phyloP scores from a whole-genome alignment of 2,888 invertebrate genomes.

The Agapostemon virescens region DNA sequence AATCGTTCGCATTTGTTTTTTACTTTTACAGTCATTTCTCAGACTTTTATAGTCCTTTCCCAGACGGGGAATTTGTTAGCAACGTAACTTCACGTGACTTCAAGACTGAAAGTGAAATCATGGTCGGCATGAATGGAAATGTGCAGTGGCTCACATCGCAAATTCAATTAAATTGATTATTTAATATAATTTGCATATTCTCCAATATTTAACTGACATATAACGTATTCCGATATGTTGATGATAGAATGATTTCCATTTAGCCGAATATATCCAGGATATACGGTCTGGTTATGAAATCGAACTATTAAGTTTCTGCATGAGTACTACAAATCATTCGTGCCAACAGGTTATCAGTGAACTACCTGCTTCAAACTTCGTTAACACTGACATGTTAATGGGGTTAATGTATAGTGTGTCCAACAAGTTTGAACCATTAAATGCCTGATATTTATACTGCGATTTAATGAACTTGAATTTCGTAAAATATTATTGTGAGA shows the following conservation, averaged over 20 bases:
- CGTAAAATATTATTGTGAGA: too few relatives aligned
- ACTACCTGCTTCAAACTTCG: background rate
- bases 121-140: background rate
- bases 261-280: background rate
- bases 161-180: background rate
- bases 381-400: background rate
- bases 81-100: too few relatives aligned
- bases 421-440: too few relatives aligned
- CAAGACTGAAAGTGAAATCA: background rate
- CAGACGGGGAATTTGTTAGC: constrained; percentile 30
- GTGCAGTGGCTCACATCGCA: background rate
- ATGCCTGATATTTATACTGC: too few relatives aligned
- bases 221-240: background rate
- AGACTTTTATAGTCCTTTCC: constrained; percentile 40
- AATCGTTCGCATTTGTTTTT: constrained; percentile 39
- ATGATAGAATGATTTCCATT: background rate
- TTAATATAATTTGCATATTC: background rate
- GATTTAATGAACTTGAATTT: too few relatives aligned
- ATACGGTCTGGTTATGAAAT: background rate
- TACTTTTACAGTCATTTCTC: constrained; percentile 44
- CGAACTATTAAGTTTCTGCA: background rate
- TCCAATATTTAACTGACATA: background rate
- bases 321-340: background rate
- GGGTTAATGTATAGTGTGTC: background rate
- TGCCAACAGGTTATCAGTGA: background rate